Conservation (phyloP, 1,140 invertebrate genomes). For the Meteorus sp. region DNA sequence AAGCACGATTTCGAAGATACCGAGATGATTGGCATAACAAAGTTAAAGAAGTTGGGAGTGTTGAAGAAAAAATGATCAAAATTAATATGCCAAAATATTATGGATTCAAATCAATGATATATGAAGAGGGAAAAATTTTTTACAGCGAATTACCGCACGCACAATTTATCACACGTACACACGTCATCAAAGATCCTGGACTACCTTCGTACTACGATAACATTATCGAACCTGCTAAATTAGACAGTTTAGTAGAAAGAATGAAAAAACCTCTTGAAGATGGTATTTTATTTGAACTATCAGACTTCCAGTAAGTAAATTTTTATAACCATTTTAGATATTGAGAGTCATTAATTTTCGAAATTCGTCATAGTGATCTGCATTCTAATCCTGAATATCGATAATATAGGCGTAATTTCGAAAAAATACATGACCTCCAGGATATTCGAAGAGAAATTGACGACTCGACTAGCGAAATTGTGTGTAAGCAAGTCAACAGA, state of each 20-base stretch:
- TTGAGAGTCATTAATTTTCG: constrained; percentile 12
- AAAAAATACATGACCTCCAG: constrained; percentile 43
- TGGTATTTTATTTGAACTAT: constrained; percentile 62
- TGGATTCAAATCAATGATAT: constrained; percentile 68
- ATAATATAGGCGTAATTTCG: constrained; percentile 36
- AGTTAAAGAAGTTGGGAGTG: constrained; percentile 67
- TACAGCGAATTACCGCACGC: constrained; percentile 70
- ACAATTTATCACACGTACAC: constrained; percentile 74
- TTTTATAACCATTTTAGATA: constrained; percentile 4
- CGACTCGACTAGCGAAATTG: constrained; percentile 49
- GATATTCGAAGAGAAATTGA: constrained; percentile 42
- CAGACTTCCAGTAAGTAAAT: constrained; percentile 60
- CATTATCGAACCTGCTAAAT: constrained; percentile 40
- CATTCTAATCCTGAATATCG: constrained; percentile 22
- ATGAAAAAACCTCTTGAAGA: constrained; percentile 65
- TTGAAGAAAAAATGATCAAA: constrained; percentile 82
- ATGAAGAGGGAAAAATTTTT: constrained; percentile 64
- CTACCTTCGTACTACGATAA: constrained; percentile 63
- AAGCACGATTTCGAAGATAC: constrained; percentile 50
- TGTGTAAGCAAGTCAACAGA: constrained; percentile 72
- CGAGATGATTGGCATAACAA: constrained; percentile 60
- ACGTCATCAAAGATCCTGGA: constrained; percentile 59
- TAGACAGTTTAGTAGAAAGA: constrained; percentile 54
- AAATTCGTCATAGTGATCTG: constrained; percentile 1
- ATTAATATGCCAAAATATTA: constrained; percentile 80